Conservation (phyloP, 2,113 vertebrate species). For the Chrysochloris asiatica region DNA sequence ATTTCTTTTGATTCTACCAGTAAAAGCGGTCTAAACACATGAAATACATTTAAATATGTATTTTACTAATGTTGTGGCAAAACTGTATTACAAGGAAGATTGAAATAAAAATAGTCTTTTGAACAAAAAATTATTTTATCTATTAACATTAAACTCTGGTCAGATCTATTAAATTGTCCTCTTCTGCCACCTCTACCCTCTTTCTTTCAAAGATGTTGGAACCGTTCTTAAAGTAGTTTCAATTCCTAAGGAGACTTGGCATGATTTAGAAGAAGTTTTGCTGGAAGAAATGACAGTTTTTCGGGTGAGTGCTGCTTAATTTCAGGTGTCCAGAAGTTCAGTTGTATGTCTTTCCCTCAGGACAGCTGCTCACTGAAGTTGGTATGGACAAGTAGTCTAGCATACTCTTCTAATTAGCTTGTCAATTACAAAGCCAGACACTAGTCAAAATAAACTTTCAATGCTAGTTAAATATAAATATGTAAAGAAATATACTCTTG, state of each 20-base stretch:
- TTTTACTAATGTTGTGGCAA: slow-evolving; percentile 42
- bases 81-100: background rate
- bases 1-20: background rate
- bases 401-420: slow-evolving; percentile 83
- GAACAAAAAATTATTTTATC: background rate
- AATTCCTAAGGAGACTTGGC: slow-evolving; percentile 97
- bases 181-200: background rate
- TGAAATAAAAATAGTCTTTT: slow-evolving; percentile 48
- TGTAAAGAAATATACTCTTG: slow-evolving; percentile 74
- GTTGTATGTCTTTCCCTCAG: slow-evolving; percentile 69
- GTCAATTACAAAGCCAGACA: slow-evolving; percentile 81
- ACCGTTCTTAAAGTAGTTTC: slow-evolving; percentile 98
- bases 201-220: slow-evolving; percentile 89
- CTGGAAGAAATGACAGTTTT: slow-evolving; percentile 99
- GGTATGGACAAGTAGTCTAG: slow-evolving; percentile 69
- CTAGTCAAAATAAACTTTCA: slow-evolving; percentile 85
- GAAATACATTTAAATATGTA: slow-evolving; percentile 39
- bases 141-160: background rate
- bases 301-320: slow-evolving; percentile 87
- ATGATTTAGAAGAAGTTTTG: slow-evolving; percentile 98
- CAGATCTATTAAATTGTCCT: background rate
- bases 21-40: background rate
- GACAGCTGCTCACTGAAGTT: slow-evolving; percentile 78
- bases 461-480: slow-evolving; percentile 72
- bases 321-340: slow-evolving; percentile 78